These are phyloP conservation scores for Mercenaria mercenaria DNA, from an alignment of 1,140 invertebrate genomes.

Conservation along the genomic window DNA sequence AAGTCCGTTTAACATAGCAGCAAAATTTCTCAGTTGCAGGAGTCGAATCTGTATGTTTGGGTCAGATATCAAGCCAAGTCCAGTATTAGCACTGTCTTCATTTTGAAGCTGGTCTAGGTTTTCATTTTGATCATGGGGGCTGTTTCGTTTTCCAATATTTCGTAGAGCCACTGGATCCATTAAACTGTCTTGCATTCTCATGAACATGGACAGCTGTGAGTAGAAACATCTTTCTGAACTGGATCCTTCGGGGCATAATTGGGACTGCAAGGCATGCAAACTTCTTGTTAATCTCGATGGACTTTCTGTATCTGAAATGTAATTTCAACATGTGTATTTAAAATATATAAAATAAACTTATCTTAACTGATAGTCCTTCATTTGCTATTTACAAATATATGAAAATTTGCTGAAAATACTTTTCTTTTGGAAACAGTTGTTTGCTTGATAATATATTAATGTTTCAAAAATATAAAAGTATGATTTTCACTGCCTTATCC, in stretches of 20 bases:
- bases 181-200: conserved; percentile 39
- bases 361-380: no score
- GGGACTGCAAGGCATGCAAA: conserved; percentile 14
- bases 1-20: background rate
- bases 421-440: no score
- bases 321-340: no score
- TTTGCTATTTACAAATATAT: no score
- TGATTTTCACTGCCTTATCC: no score
- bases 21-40: background rate
- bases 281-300: background rate
- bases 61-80: background rate
- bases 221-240: conserved; percentile 34
- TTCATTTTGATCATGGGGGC: background rate
- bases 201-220: conserved; percentile 32
- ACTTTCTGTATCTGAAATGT: conserved; percentile 2
- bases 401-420: no score
- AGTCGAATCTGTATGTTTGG: background rate
- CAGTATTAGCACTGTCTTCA: background rate
- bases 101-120: background rate
- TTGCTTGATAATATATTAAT: no score
- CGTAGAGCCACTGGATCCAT: conserved; percentile 9
- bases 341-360: no score
- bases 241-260: conserved; percentile 23
- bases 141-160: conserved; percentile 37
- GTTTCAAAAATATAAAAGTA: no score